Percentiles rank a stretch among this genome's conserved stretches.
Conservation (phyloP, 2,113 vertebrate species). For the Hypocryptadius cinnamomeus region DNA sequence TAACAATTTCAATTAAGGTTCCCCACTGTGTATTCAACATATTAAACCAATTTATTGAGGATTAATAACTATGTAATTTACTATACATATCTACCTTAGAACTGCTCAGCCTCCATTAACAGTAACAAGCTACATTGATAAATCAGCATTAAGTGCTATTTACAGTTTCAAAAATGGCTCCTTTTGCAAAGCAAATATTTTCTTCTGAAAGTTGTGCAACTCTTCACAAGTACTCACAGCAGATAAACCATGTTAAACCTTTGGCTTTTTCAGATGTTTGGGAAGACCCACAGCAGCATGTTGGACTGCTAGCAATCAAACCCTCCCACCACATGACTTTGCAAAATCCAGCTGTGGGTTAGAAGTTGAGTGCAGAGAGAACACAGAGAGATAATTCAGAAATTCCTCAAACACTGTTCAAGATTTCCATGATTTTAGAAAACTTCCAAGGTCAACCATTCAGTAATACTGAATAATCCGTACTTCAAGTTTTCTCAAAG, state of each 20-base stretch:
- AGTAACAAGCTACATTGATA: neutral
- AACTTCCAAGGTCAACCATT: neutral
- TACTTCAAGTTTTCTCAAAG: neutral
- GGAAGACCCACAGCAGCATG: neutral
- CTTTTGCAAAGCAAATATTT: slow-evolving; percentile 13
- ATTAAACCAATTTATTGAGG: slow-evolving; percentile 17
- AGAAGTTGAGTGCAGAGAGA: neutral
- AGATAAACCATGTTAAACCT: neutral
- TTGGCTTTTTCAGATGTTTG: neutral
- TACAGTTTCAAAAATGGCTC: neutral
- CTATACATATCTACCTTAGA: neutral
- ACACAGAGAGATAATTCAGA: neutral
- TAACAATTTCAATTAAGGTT: slow-evolving; percentile 42
- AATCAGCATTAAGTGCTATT: neutral
- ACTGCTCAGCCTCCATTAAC: neutral
- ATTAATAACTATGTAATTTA: slow-evolving; percentile 18
- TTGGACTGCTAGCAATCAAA: neutral
- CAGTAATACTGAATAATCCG: neutral
- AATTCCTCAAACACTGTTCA: neutral
- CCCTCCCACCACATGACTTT: neutral
- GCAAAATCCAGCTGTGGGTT: neutral
- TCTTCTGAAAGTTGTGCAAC: neutral
- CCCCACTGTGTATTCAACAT: slow-evolving; percentile 25
- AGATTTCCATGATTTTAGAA: neutral
- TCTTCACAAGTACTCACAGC: neutral